Base-by-base conservation (phyloP, 2,888 invertebrate species). In the Plutella xylostella region DNA sequence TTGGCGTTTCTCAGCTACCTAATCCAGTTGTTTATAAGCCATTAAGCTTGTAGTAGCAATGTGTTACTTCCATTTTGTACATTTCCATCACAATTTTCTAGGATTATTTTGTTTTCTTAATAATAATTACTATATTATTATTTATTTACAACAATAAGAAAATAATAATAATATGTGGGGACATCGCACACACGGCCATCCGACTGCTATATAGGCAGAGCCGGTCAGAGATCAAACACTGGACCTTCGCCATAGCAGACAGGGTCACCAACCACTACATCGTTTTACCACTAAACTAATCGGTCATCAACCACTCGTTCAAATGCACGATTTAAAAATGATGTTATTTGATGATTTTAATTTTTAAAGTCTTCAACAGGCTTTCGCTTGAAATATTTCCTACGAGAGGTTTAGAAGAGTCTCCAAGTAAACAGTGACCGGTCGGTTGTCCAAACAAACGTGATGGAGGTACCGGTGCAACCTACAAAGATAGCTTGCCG, bases 1-100 rank as follows among this genome's bases (percentile, higher is more conserved):
- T 77, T 74, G 76, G 72, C 72, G 73, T 79, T 79, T 77, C 77
- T 72, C 71, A 56, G 79, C 78, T 79, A 79, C 79, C 72, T 78
- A 75, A 74, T 78, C 75, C 71, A 79, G 73, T 79, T 79, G 33
- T 72, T 75, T 68, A 66, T 68, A 74, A 68, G 70, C 72, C 63
- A 76, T 78, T 76, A 68, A 71, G 65, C 66, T 72, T 77, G 77
- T 76, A 79, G 77, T 73, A 72, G 75, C 76, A 63, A 63, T 63
- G 60, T 65, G 65, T 68, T 65, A 70, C 65, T 61, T 61, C 65
- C 60, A 62, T 69, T 67, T 63, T 64, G 63, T 56, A 49, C 4
- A 28, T 4, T 28, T 28, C n/a, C 4, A 12, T 28, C 28, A 28
- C n/a, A 28, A 3, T 3, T n/a, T n/a, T n/a, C n/a, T n/a, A n/a